These are phyloP conservation scores for Boleophthalmus pectinirostris DNA, from an alignment of 2,113 vertebrate genomes.

Conservation along the genomic window DNA sequence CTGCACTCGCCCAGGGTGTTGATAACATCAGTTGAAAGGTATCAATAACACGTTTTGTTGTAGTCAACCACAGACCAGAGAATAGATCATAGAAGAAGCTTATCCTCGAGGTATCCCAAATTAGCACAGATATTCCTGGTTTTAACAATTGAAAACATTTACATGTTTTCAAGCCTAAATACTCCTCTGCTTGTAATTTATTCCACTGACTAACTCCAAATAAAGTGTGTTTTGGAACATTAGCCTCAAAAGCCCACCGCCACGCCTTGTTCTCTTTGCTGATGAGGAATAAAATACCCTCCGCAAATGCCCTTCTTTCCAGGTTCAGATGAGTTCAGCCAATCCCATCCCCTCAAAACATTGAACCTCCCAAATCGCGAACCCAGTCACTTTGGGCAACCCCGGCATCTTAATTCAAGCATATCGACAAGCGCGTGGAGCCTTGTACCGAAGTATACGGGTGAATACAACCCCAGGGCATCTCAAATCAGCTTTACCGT, in stretches of 20 bases:
- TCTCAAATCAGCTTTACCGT: slow-evolving; percentile 25
- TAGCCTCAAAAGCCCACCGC: slow-evolving; percentile 2
- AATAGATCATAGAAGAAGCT: not conserved
- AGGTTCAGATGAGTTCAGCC: slow-evolving; percentile 3
- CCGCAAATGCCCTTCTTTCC: slow-evolving; percentile 21
- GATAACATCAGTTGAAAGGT: too few relatives aligned
- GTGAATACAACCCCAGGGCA: slow-evolving; percentile 19
- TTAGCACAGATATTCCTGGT: not conserved
- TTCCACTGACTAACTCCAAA: not conserved
- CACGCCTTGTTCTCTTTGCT: slow-evolving; percentile 12
- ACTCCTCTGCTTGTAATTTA: not conserved
- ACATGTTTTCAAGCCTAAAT: not conserved
- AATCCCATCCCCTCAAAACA: slow-evolving; percentile 20
- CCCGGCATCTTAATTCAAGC: slow-evolving; percentile 9
- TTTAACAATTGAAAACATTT: not conserved
- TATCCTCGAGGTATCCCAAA: too few relatives aligned
- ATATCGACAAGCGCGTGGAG: slow-evolving; percentile 1
- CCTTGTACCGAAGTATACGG: not conserved
- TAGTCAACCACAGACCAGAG: not conserved
- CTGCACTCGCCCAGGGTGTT: too few relatives aligned
- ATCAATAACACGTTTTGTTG: too few relatives aligned
- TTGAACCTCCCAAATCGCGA: slow-evolving; percentile 10
- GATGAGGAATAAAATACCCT: slow-evolving; percentile 13
- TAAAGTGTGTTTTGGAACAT: not conserved
- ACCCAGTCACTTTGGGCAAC: slow-evolving; percentile 7